A percentile compares a stretch with the other conserved stretches of the same genome.
These are phyloP conservation scores for Drosophila kikkawai DNA, from an alignment of 1,140 invertebrate species.

Conservation along the genomic window DNA sequence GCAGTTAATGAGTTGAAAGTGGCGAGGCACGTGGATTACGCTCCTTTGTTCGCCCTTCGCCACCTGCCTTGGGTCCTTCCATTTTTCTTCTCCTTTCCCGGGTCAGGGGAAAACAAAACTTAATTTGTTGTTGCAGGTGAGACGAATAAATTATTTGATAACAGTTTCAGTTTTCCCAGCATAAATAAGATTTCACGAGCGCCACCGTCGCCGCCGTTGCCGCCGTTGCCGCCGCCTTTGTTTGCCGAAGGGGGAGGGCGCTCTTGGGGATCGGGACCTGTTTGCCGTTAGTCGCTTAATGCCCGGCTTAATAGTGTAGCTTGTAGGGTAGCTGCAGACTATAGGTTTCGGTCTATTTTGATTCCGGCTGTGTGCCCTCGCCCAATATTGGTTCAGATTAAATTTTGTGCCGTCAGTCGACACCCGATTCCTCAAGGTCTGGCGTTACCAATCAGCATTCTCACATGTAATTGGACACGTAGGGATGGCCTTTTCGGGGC, in stretches of 20 bases:
- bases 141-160: slow-evolving; percentile 83
- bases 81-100: slow-evolving; percentile 9
- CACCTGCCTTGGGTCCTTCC: slow-evolving; percentile 14
- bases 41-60: slow-evolving; percentile 48
- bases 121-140: slow-evolving; percentile 82
- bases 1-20: slow-evolving; percentile 82
- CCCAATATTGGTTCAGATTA: slow-evolving; percentile 66
- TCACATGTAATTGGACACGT: slow-evolving; percentile 42
- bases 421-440: slow-evolving; percentile 9
- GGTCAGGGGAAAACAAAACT: slow-evolving; percentile 64
- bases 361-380: slow-evolving; percentile 48
- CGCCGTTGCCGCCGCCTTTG: slow-evolving; percentile 36
- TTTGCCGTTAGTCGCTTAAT: slow-evolving; percentile 71
- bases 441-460: slow-evolving; percentile 31
- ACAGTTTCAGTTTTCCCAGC: slow-evolving; percentile 65
- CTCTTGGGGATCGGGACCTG: slow-evolving; percentile 17
- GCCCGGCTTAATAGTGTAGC: slow-evolving; percentile 67
- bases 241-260: slow-evolving; percentile 45
- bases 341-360: slow-evolving; percentile 50
- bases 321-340: slow-evolving; percentile 34
- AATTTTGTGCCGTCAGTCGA: slow-evolving; percentile 23
- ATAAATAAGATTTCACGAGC: slow-evolving; percentile 77
- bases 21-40: slow-evolving; percentile 75
- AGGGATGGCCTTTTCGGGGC: slow-evolving; percentile 21
- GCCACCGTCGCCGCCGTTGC: neutral